These are phyloP conservation scores for Tipula unca DNA, from an alignment of 2,888 invertebrate genomes.

Conservation along the genomic window DNA sequence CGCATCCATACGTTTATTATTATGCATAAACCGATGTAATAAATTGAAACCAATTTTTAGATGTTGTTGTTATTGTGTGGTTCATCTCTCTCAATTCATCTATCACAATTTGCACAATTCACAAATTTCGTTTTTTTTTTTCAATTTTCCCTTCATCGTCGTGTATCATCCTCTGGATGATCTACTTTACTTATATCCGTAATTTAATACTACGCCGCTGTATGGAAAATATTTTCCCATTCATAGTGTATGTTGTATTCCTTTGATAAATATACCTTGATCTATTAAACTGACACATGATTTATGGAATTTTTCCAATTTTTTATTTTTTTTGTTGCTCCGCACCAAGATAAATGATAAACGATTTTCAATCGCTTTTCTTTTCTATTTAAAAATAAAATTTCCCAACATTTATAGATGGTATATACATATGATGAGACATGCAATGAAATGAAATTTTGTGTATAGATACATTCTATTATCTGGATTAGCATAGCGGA, in stretches of 20 bases:
- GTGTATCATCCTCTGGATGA: neutral
- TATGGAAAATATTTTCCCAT: neutral
- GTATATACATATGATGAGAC: neutral
- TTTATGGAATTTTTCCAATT: neutral
- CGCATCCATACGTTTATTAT: neutral
- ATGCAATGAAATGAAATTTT: neutral
- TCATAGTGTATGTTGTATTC: neutral
- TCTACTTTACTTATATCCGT: neutral
- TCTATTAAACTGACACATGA: conserved; percentile 8
- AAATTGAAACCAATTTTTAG: neutral
- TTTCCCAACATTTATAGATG: neutral
- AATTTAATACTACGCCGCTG: neutral
- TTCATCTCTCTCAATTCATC: neutral
- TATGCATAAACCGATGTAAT: neutral
- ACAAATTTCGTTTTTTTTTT: too few species aligned
- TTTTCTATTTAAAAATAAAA: neutral
- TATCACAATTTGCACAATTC: conserved; percentile 1
- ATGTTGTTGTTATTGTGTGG: neutral
- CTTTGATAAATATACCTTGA: neutral
- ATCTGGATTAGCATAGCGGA: neutral
- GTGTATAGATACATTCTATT: neutral
- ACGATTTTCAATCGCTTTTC: neutral
- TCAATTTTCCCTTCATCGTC: neutral
- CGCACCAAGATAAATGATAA: neutral
- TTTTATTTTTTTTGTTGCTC: neutral